phyloP scores from a whole-genome alignment of 1,140 invertebrate genomes.

The Mya arenaria region DNA sequence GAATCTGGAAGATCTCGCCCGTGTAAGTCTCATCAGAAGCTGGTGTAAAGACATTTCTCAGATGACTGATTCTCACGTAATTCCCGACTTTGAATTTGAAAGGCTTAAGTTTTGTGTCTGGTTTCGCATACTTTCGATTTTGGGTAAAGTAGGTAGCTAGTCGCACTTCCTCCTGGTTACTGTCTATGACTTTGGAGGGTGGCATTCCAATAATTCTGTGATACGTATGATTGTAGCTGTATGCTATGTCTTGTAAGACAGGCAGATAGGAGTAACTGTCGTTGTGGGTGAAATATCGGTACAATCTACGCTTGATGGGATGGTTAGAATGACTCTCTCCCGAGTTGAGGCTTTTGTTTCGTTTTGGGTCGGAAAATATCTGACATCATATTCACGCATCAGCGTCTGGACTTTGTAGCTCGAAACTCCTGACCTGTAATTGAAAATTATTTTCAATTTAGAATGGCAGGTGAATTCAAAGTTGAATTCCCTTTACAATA shows the following conservation, averaged over 20 bases:
- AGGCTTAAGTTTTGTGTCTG: constrained; percentile 17
- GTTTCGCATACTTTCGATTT: background rate
- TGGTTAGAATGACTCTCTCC: background rate
- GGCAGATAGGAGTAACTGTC: background rate
- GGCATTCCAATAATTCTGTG: too few species aligned
- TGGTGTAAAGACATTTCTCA: constrained; percentile 37
- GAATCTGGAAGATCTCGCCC: constrained; percentile 49
- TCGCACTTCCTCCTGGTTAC: constrained; percentile 16
- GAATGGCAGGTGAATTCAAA: background rate
- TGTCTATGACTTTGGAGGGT: too few species aligned
- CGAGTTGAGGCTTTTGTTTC: background rate
- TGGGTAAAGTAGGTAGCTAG: constrained; percentile 5
- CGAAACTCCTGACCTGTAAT: background rate
- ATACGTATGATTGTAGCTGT: constrained; percentile 21
- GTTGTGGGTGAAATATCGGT: background rate
- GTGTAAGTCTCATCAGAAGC: constrained; percentile 52
- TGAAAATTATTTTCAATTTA: background rate
- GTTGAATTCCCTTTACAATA: background rate
- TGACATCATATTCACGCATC: too few species aligned
- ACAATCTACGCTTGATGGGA: too few species aligned
- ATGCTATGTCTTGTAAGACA: background rate
- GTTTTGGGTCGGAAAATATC: background rate
- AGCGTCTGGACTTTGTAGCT: background rate
- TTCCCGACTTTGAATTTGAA: constrained; percentile 56
- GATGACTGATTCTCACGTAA: constrained; percentile 38